Conservation (phyloP, 2,888 invertebrate genomes). For the Molanna angustata region DNA sequence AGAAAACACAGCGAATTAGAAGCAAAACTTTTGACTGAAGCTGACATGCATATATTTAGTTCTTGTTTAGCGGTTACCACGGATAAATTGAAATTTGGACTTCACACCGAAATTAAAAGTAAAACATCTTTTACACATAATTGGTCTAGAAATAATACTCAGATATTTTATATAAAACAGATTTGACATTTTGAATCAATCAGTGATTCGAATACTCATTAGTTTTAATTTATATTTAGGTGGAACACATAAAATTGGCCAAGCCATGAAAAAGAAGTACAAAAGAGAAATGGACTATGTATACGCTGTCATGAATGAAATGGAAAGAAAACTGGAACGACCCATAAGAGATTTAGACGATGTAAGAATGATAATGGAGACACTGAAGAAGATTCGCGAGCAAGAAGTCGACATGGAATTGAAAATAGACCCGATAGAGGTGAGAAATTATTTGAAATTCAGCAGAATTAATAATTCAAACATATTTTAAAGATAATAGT, state of each 20-base stretch:
- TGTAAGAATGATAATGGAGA: conserved; percentile 91
- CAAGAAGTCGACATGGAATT: conserved; percentile 96
- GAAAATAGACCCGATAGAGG: conserved; percentile 90
- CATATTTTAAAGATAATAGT: too few species aligned
- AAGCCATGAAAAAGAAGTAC: conserved; percentile 86
- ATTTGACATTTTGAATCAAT: background rate
- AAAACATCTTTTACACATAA: conserved; percentile 33
- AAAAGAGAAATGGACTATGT: conserved; percentile 91
- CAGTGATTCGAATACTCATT: background rate
- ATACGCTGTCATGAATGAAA: conserved; percentile 88
- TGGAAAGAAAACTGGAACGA: conserved; percentile 84
- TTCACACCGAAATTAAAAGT: conserved; percentile 80
- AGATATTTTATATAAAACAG: background rate
- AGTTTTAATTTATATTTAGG: conserved; percentile 45
- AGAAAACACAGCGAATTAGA: conserved; percentile 77
- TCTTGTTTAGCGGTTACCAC: conserved; percentile 75
- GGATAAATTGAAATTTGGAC: conserved; percentile 80
- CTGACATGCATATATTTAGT: conserved; percentile 69
- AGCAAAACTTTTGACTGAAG: conserved; percentile 67
- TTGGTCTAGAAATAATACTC: background rate
- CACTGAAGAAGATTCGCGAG: conserved; percentile 86
- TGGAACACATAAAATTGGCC: conserved; percentile 76
- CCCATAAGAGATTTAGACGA: conserved; percentile 92
- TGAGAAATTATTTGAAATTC: conserved; percentile 36
- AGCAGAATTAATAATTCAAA: background rate